Base-by-base conservation (phyloP, 2,888 invertebrate genomes). In the Parelbella ahira region DNA sequence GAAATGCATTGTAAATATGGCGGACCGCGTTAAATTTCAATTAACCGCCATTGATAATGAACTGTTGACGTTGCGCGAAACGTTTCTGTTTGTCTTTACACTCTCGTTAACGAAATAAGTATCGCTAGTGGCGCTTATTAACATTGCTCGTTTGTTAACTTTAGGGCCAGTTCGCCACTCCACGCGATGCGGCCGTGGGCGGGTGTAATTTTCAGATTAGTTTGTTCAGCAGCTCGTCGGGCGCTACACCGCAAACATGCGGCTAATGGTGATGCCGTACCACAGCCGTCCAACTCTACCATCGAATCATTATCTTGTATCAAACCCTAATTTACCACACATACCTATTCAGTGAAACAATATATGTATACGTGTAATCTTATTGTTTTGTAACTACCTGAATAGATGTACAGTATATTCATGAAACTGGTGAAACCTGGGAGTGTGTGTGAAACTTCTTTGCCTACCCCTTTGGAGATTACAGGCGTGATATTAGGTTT, bases 171-270 rank as follows among this genome's bases (percentile, higher is more conserved):
- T 66, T 64, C 62, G 54, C 54, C 56, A 60, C 58, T 56, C 56
- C 54, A 51, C 56, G 57, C 53, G 39, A 38, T 30, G 44, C 53
- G 41, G 56, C 4, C 13, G 23, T 10, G 12, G 12, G 51, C 37
- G 66, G 69, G 74, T 77, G 76, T 84, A 78, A 84, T 84, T 84
- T 83, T 72, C 81, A 81, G 81, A 86, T 84, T 84, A 84, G 84
- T 84, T 84, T 84, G 80, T 77, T 80, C 71, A 78, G 80, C 62
- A 70, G 68, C n/a, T n/a, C n/a, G 69, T 62, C 54, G 58, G 60
- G 60, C 60, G 62, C 54, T 58, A 60, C 57, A 61, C 68, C 69
- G 66, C 75, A 82, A 82, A 80, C 80, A 80, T 79, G 77, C 67
- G 67, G 67, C 64, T 69, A 74, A 81, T 79, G 68, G 64, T 60